Evolutionary conservation across 2,888 invertebrate species (phyloP), one percentile per base, ranked within the genome.

Genomic region (Zootermopsis nevadensis): DNA sequence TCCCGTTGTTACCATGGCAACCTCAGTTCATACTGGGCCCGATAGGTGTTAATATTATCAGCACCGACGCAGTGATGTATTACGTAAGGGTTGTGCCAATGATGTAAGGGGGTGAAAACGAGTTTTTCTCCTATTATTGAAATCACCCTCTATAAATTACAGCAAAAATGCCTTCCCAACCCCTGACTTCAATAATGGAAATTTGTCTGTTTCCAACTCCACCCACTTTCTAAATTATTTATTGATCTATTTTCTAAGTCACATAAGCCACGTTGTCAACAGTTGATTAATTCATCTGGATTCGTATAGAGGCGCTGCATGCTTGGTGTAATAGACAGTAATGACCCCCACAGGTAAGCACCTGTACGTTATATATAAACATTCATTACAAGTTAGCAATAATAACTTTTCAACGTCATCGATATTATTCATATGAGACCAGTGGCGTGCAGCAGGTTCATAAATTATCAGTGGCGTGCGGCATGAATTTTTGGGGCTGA

Each of bases 241-340:
- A 38, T 74, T 7, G 33, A 15, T 22, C 33, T 69, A 69, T 33
- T 69, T 31, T 69, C 33, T 30, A 60, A 60, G 60, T 27, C 27
- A 12, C 60, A 27, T 33, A 7, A n/a, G n/a, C 38, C 22, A 35
- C 2, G 38, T n/a, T 74, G 74, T 74, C 74, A 74, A 38, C 74
- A 74, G 74, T 74, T 74, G 74, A 74, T 74, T 74, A 74, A 74
- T 74, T 74, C 74, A 74, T 74, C 74, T 19, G 38, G 22, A 10
- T 10, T 10, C 69, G 31, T 30, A 33, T 38, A 38, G 74, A 74
- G 74, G 74, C 74, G 31, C 69, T 69, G 31, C 15, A 4, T 30
- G 30, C 19, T 4, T 69, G 69, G 74, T 74, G 74, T 74, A 74
- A 74, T 30, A 74, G 60, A 27, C 60, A 60, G 15, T 60, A 60